Conservation (phyloP, 2,888 invertebrate species). For the Ryuthela nishihirai region DNA sequence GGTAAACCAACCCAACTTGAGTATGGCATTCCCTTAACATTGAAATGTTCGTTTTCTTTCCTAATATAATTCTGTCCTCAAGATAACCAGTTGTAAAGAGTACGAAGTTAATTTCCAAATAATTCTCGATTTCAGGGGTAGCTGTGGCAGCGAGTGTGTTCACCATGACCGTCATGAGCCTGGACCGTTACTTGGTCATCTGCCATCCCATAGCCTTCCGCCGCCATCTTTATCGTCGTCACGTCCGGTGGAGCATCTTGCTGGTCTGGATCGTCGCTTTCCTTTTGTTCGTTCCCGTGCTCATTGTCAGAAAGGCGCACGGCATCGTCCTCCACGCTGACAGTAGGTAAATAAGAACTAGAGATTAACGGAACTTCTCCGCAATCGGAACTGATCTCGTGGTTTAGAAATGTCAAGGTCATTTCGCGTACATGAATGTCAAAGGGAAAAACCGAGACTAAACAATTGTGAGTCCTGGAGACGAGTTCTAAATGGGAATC, state of each 20-base stretch:
- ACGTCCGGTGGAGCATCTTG: slow-evolving; percentile 60
- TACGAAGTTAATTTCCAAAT: not conserved
- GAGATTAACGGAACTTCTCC: too few relatives aligned
- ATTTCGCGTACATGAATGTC: too few relatives aligned
- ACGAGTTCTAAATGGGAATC: too few relatives aligned
- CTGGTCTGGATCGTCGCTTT: slow-evolving; percentile 64
- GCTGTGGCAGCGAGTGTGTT: slow-evolving; percentile 75
- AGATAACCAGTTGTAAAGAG: too few relatives aligned
- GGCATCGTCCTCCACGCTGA: slow-evolving; percentile 32
- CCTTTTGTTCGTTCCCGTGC: slow-evolving; percentile 64
- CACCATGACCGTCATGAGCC: slow-evolving; percentile 73
- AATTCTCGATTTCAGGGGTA: slow-evolving; percentile 57
- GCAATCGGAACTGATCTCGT: too few relatives aligned
- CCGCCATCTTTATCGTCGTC: slow-evolving; percentile 65
- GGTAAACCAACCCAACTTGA: too few relatives aligned
- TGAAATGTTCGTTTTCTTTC: too few relatives aligned
- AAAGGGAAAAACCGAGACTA: too few relatives aligned
- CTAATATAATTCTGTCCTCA: too few relatives aligned
- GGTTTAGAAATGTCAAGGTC: too few relatives aligned
- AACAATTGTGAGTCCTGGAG: too few relatives aligned
- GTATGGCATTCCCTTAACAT: too few relatives aligned
- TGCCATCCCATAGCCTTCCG: slow-evolving; percentile 68
- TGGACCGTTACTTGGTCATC: slow-evolving; percentile 65
- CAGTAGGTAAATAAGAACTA: slow-evolving; percentile 7
- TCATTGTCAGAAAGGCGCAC: slow-evolving; percentile 54